Percentiles rank a stretch among this genome's conserved stretches.
phyloP scores from a whole-genome alignment of 1,140 invertebrate genomes.

The Apolygus lucorum region DNA sequence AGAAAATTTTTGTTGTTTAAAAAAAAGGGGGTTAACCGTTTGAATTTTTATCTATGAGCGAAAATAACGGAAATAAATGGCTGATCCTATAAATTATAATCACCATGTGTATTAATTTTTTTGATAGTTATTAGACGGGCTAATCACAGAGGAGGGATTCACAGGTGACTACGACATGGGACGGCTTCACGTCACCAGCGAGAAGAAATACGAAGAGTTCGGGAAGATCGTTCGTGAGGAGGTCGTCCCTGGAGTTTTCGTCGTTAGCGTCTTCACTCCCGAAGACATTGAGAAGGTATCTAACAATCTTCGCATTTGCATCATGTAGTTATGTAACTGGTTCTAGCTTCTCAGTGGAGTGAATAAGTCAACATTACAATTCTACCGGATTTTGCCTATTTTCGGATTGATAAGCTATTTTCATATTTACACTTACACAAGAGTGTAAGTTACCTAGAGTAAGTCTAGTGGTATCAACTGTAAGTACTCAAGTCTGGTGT shows the following conservation, averaged over 20 bases:
- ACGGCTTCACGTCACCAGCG: slow-evolving; percentile 57
- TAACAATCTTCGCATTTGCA: slow-evolving; percentile 62
- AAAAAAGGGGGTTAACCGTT: not conserved
- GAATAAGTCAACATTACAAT: not conserved
- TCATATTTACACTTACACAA: too few relatives aligned
- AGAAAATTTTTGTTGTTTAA: not conserved
- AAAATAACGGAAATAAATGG: too few relatives aligned
- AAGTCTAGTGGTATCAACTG: too few relatives aligned
- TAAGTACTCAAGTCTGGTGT: too few relatives aligned
- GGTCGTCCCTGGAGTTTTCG: slow-evolving; percentile 56
- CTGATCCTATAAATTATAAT: too few relatives aligned
- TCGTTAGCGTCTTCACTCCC: slow-evolving; percentile 69
- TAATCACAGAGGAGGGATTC: slow-evolving; percentile 20
- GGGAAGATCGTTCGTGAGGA: slow-evolving; percentile 69
- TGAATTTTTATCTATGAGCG: too few relatives aligned
- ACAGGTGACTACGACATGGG: slow-evolving; percentile 64
- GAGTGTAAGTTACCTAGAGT: too few relatives aligned
- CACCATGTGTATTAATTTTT: not conserved
- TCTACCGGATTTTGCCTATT: not conserved
- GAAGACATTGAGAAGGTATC: slow-evolving; percentile 62
- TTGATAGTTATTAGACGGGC: not conserved
- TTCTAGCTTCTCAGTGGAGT: too few relatives aligned
- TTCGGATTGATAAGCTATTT: too few relatives aligned
- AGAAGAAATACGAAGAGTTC: slow-evolving; percentile 60
- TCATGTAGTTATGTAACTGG: not conserved